These are phyloP conservation scores for Agraylea sexmaculata DNA, from an alignment of 1,140 invertebrate genomes.

Conservation along the genomic window DNA sequence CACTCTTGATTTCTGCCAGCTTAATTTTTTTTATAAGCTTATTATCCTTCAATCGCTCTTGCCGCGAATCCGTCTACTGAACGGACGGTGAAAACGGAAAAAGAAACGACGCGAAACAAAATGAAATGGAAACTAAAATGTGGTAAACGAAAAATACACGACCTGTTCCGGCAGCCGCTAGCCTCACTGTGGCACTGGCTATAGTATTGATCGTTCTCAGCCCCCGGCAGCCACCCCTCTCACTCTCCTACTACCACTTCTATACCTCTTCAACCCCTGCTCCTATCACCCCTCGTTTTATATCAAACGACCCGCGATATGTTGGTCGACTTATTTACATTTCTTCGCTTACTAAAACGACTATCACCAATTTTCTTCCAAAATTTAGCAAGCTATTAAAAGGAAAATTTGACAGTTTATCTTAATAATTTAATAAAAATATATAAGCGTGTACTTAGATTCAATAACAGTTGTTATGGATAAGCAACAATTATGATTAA, in stretches of 20 bases:
- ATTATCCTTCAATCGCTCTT: conserved; percentile 2
- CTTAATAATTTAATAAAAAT: no score
- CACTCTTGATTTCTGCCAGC: conserved; percentile 12
- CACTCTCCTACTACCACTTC: not conserved
- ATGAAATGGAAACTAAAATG: conserved; percentile 22
- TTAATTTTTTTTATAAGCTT: conserved; percentile 2
- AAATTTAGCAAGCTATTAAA: no score
- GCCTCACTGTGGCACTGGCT: conserved; percentile 19
- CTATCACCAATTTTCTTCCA: no score
- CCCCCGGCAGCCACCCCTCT: conserved; percentile 3
- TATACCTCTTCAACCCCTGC: not conserved
- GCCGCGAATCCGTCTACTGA: conserved; percentile 1
- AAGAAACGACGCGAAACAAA: conserved; percentile 22
- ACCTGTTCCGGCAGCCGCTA: conserved; percentile 21
- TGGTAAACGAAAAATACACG: conserved; percentile 23
- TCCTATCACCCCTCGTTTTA: conserved; percentile 2
- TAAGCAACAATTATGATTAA: no score
- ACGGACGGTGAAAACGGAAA: conserved; percentile 19
- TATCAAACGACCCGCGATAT: no score
- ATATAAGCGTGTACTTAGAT: no score
- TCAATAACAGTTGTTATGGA: no score
- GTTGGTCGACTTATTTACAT: no score
- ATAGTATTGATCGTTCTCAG: conserved; percentile 18
- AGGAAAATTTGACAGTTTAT: no score
- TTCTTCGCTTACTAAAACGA: no score